Conservation (phyloP, 1,140 invertebrate species). For the Pseudomyrmex flavicornis region DNA sequence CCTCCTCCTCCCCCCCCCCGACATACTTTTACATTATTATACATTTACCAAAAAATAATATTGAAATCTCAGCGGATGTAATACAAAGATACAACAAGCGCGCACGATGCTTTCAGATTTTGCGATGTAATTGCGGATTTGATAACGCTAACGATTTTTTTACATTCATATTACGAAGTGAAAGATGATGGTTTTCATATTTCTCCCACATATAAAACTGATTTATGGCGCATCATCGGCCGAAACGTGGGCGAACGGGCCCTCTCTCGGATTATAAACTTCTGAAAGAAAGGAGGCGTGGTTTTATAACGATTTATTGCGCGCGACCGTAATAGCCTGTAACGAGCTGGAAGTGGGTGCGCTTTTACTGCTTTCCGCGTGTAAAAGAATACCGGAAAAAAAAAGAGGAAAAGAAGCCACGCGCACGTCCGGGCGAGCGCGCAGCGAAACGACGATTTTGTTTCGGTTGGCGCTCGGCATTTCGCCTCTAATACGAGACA, state of each 20-base stretch:
- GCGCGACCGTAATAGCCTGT: constrained; percentile 54
- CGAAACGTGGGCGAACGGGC: constrained; percentile 57
- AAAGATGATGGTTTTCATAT: constrained; percentile 8
- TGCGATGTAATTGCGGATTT: too few relatives aligned
- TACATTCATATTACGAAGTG: not conserved
- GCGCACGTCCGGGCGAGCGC: constrained; percentile 14
- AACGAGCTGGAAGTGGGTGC: constrained; percentile 46
- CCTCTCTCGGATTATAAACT: constrained; percentile 47
- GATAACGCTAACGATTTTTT: too few relatives aligned
- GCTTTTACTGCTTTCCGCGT: constrained; percentile 44
- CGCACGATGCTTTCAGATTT: too few relatives aligned
- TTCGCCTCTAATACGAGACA: constrained; percentile 54
- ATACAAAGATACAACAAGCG: not conserved
- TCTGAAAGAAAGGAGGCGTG: constrained; percentile 62
- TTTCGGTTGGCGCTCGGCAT: constrained; percentile 27
- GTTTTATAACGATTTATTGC: constrained; percentile 65
- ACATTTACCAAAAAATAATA: not conserved
- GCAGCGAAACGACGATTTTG: constrained; percentile 53
- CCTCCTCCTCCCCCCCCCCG: too few relatives aligned
- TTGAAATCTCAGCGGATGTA: not conserved
- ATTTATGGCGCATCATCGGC: constrained; percentile 49
- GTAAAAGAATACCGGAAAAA: constrained; percentile 8
- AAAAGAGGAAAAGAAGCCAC: constrained; percentile 1
- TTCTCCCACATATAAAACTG: constrained; percentile 3
- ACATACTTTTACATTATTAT: not conserved